Percentiles rank a stretch among this genome's conserved stretches.
Evolutionary conservation across 2,113 vertebrate species (phyloP).

Genomic region (Amphilophus citrinellus): DNA sequence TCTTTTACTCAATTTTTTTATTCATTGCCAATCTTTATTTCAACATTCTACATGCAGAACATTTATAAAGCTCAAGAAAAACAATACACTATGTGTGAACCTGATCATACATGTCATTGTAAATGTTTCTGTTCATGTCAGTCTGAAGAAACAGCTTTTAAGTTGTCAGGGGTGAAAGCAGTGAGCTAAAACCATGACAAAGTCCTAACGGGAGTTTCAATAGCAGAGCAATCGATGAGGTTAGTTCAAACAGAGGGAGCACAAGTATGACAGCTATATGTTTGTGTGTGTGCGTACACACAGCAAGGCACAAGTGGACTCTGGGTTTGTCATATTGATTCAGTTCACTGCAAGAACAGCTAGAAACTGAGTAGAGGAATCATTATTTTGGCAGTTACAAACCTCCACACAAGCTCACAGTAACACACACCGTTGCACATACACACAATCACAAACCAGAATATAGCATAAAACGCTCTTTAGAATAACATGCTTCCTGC

Average conservation of each 20-base stretch:
- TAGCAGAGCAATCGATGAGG: slow-evolving; percentile 60
- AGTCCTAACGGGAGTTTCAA: slow-evolving; percentile 51
- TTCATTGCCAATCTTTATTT: background rate
- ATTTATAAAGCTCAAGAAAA: background rate
- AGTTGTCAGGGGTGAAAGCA: slow-evolving; percentile 48
- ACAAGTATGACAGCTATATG: slow-evolving; percentile 36
- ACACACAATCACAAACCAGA: background rate
- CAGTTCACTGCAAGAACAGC: slow-evolving; percentile 56
- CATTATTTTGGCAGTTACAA: slow-evolving; percentile 74
- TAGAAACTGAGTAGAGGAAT: slow-evolving; percentile 62
- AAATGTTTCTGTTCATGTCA: background rate
- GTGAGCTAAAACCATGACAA: slow-evolving; percentile 42
- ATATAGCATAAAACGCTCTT: slow-evolving; percentile 19
- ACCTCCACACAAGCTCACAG: slow-evolving; percentile 2
- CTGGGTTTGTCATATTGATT: slow-evolving; percentile 63
- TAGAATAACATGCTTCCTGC: slow-evolving; percentile 12
- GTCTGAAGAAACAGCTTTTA: slow-evolving; percentile 15
- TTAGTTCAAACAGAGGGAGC: slow-evolving; percentile 48
- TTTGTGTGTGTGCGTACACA: slow-evolving; percentile 31
- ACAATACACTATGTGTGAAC: background rate
- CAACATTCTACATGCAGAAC: background rate
- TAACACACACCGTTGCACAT: background rate
- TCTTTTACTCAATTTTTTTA: background rate
- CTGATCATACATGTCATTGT: background rate
- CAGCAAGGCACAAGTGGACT: slow-evolving; percentile 46